Conservation (phyloP, 2,888 invertebrate species). For the Platycnemis pennipes region DNA sequence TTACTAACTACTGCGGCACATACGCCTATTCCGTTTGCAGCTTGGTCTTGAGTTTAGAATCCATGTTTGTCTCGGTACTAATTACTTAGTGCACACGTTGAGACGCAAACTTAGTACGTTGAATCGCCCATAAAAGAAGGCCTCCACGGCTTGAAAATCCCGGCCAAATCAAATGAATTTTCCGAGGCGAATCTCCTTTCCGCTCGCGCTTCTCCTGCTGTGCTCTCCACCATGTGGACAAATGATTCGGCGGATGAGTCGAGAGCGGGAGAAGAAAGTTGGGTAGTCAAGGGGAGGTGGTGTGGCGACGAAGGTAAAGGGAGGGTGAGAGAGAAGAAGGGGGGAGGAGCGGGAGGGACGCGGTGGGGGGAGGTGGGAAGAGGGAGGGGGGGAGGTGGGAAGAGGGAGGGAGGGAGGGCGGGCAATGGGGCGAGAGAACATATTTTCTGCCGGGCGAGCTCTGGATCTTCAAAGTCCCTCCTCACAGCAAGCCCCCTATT, state of each 20-base stretch:
- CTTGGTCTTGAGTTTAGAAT: too few relatives aligned
- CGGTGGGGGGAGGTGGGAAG: background rate
- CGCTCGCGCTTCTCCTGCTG: too few relatives aligned
- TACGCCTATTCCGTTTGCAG: too few relatives aligned
- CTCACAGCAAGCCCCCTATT: background rate
- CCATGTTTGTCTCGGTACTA: too few relatives aligned
- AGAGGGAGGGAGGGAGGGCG: background rate
- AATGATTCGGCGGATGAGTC: too few relatives aligned
- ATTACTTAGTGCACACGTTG: too few relatives aligned
- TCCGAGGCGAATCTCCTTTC: too few relatives aligned
- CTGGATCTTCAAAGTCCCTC: conserved; percentile 21
- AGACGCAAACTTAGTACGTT: too few relatives aligned
- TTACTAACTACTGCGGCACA: too few relatives aligned
- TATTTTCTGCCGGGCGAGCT: conserved; percentile 5
- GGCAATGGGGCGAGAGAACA: background rate
- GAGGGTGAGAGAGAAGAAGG: background rate
- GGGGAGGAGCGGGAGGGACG: background rate
- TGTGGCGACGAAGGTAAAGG: background rate
- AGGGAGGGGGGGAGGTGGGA: background rate
- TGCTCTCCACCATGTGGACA: too few relatives aligned
- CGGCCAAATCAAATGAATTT: background rate
- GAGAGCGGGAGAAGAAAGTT: background rate
- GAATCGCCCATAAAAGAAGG: too few relatives aligned
- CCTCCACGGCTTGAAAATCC: too few relatives aligned
- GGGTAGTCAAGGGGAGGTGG: background rate